These are phyloP conservation scores for Psammodynastes pulverulentus DNA, from an alignment of 2,113 vertebrate species.

Conservation along the genomic window DNA sequence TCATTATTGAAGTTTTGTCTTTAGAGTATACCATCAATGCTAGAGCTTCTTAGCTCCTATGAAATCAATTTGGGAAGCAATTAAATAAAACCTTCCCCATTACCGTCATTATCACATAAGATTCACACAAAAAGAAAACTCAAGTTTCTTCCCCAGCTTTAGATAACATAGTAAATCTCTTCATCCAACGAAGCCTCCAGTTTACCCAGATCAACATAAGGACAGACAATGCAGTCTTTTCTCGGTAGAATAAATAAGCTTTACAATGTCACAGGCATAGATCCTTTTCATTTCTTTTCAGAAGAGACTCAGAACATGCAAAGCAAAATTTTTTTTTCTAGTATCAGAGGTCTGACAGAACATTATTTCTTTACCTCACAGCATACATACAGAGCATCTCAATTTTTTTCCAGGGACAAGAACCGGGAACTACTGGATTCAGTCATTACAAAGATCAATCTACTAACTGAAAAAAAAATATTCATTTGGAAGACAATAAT, in stretches of 20 bases:
- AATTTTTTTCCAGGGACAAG: too few species aligned
- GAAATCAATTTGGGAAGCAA: not conserved
- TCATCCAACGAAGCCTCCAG: not conserved
- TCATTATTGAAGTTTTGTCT: not conserved
- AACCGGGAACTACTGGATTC: too few species aligned
- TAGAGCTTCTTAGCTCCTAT: not conserved
- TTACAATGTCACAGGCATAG: not conserved
- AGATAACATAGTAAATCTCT: not conserved
- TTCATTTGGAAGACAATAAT: too few species aligned
- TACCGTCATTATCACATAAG: too few species aligned
- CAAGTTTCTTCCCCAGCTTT: not conserved
- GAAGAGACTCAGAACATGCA: not conserved
- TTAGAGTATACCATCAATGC: not conserved
- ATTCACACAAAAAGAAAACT: too few species aligned
- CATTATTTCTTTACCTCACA: not conserved
- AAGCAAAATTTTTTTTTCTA: not conserved
- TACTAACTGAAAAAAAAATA: too few species aligned
- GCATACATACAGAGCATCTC: not conserved
- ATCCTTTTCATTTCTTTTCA: not conserved
- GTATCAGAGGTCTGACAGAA: not conserved
- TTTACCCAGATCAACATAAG: not conserved
- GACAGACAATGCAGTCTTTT: not conserved
- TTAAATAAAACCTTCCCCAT: too few species aligned
- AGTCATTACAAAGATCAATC: too few species aligned
- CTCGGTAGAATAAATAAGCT: not conserved